Conservation (phyloP, 2,797 vertebrate genomes). For the Pangasius mekongensis region DNA sequence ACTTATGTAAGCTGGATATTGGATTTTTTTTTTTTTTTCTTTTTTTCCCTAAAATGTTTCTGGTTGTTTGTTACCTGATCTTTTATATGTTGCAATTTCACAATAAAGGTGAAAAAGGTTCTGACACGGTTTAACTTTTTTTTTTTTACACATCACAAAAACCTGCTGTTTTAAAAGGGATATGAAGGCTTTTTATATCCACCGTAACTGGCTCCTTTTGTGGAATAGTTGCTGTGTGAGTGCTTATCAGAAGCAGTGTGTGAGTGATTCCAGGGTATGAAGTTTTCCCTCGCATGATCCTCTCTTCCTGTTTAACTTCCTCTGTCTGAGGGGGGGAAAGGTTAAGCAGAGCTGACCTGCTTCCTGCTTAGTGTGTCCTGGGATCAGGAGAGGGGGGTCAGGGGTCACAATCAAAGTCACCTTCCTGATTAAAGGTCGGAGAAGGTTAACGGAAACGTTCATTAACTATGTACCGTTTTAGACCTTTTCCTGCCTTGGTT, state of each 20-base stretch:
- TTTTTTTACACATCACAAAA: neutral
- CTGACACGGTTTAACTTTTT: neutral
- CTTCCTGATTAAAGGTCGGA: constrained; percentile 57
- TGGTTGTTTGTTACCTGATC: too few relatives aligned
- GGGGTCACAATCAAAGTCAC: constrained; percentile 30
- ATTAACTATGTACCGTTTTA: neutral
- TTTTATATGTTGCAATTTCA: neutral
- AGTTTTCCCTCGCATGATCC: constrained; percentile 36
- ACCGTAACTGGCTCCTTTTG: neutral
- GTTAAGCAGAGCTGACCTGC: constrained; percentile 66
- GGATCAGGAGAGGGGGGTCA: constrained; percentile 3
- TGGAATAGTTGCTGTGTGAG: neutral
- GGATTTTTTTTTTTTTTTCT: neutral
- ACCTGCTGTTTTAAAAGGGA: neutral
- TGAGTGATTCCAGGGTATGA: constrained; percentile 14
- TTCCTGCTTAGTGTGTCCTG: constrained; percentile 73
- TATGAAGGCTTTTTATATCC: neutral
- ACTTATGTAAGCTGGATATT: too few relatives aligned
- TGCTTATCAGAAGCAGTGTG: neutral
- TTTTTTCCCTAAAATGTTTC: too few relatives aligned
- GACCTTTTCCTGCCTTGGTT: neutral
- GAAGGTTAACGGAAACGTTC: constrained; percentile 40
- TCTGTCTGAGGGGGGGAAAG: constrained; percentile 54
- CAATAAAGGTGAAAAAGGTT: neutral
- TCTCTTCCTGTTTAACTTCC: constrained; percentile 57